A percentile compares a stretch with the other conserved stretches of the same genome.
These are phyloP conservation scores for Drosophila colorata DNA, from an alignment of 2,888 invertebrate genomes.

Conservation along the genomic window DNA sequence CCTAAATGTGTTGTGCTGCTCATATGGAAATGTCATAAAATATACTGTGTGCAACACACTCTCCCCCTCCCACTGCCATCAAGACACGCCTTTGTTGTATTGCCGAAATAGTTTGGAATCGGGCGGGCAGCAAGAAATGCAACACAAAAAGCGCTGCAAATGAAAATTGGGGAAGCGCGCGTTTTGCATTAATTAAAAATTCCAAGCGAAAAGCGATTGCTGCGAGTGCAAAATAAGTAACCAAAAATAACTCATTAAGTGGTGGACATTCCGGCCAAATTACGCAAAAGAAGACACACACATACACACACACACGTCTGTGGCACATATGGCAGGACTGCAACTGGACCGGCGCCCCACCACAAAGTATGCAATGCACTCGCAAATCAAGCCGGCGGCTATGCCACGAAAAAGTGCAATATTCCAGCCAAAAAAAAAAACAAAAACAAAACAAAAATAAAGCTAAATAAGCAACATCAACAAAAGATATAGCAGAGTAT, in stretches of 20 bases:
- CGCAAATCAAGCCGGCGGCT: constrained; percentile 84
- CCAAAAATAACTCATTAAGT: constrained; percentile 82
- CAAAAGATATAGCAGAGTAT: not conserved
- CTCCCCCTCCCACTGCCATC: not conserved
- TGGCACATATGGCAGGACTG: constrained; percentile 40
- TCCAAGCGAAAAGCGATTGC: constrained; percentile 68
- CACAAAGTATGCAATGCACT: constrained; percentile 83
- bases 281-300: constrained; percentile 33
- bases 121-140: constrained; percentile 34
- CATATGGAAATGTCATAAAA: constrained; percentile 63
- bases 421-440: constrained; percentile 28
- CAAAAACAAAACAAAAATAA: constrained; percentile 16
- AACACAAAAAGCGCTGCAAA: constrained; percentile 45
- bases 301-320: constrained; percentile 14
- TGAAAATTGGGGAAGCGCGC: constrained; percentile 48
- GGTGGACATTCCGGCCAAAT: constrained; percentile 79
- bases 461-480: constrained; percentile 1
- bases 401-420: constrained; percentile 74
- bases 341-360: constrained; percentile 42
- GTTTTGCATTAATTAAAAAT: constrained; percentile 81
- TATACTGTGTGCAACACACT: constrained; percentile 49
- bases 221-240: constrained; percentile 60
- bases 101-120: constrained; percentile 48
- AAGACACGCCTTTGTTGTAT: not conserved
- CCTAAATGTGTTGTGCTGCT: constrained; percentile 33